Evolutionary conservation across 2,113 vertebrate species (phyloP).

Genomic region (Urocolius indicus): DNA sequence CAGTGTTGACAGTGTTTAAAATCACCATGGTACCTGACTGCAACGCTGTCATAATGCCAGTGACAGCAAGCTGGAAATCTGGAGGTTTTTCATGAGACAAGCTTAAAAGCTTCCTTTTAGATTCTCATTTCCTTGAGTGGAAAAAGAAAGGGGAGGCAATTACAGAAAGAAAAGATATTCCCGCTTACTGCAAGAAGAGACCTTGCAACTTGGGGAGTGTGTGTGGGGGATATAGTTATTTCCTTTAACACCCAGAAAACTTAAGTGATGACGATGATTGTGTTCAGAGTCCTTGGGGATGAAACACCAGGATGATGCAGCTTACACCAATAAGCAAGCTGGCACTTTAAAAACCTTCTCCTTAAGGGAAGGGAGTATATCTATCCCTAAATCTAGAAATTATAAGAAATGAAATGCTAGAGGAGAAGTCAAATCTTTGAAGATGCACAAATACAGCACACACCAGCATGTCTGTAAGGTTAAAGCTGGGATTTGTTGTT

Average conservation of each 20-base stretch:
- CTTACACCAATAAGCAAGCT: not conserved
- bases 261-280: not conserved
- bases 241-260: not conserved
- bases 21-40: conserved; percentile 58
- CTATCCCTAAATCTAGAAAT: not conserved
- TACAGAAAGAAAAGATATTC: not conserved
- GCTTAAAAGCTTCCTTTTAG: not conserved
- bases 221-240: not conserved
- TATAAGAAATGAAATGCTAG: not conserved
- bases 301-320: not conserved
- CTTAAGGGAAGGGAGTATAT: not conserved
- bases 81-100: conserved; percentile 9
- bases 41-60: not conserved
- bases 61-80: conserved; percentile 6
- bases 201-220: not conserved
- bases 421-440: not conserved
- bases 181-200: not conserved
- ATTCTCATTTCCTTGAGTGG: not conserved
- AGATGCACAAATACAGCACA: not conserved
- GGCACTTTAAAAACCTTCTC: not conserved
- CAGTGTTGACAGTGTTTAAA: conserved; percentile 10
- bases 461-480: not conserved
- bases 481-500: not conserved
- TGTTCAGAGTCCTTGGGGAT: not conserved
- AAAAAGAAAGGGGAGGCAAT: not conserved